Evolutionary conservation across 1,140 invertebrate species (phyloP), one percentile per base, ranked within the genome.

Genomic region (Heliconius nattereri): DNA sequence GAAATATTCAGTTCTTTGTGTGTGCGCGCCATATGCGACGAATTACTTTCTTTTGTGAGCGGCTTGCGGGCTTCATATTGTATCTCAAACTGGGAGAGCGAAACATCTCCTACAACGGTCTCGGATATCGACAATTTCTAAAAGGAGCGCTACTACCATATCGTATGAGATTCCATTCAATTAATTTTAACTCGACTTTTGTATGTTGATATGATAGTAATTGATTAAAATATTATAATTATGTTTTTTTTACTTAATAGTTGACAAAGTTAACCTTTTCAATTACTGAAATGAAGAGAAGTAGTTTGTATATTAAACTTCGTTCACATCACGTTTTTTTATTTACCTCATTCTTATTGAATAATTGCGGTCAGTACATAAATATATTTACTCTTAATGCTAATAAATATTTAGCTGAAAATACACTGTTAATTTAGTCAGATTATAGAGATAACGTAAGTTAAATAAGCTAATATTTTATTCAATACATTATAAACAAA

Each of bases 11-110:
- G 78, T 87, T 85, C 86, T 88, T 85, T 88, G 87, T 88, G 87
- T 88, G 87, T 85, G 54, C 73, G 79, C 86, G 81, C 81, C 88
- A 85, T 85, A 81, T 89, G 88, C 81, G 81, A 84, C 84, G 85
- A 86, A 90, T 90, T 89, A 87, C 85, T 83, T 86, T 87, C 85
- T 87, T 87, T 90, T 82, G 80, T 83, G 75, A 76, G 52, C 57
- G 75, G 78, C 80, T 85, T 83, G 73, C 76, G 79, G 52, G 76
- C 52, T 81, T 73, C 60, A 79, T 84, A 88, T 89, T 85, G 82
- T 86, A 78, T 85, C 81, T 85, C 84, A 78, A 84, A 81, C 73
- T 71, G 73, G 54, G 66, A 81, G 71, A 80, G 66, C 73, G 66
- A 85, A 85, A 84, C 78, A 84, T 85, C 77, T 78, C 78, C 79